Percentiles rank a stretch among this genome's conserved stretches.
These are phyloP conservation scores for Bombus cullumanus DNA, from an alignment of 1,140 invertebrate species.

Conservation along the genomic window DNA sequence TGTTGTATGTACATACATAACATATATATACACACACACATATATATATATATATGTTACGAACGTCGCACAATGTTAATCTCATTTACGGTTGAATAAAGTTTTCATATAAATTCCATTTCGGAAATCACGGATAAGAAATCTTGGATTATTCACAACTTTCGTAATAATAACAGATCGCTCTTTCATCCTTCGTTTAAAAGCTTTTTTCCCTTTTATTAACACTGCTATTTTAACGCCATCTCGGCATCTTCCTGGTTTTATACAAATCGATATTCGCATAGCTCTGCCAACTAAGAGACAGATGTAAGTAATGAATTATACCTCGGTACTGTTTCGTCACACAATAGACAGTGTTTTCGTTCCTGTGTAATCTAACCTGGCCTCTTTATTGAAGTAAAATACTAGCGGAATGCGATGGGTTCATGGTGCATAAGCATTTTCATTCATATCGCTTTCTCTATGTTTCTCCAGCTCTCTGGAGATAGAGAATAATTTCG, in stretches of 20 bases:
- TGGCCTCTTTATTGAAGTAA: constrained; percentile 25
- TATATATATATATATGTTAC: constrained; percentile 41
- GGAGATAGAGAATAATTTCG: constrained; percentile 31
- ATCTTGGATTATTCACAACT: not conserved
- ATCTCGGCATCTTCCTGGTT: not conserved
- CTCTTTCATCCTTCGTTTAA: not conserved
- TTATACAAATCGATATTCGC: not conserved
- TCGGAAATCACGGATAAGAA: not conserved
- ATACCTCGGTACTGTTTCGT: not conserved
- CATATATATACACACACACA: constrained; percentile 3
- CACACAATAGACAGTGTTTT: constrained; percentile 32
- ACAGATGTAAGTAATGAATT: constrained; percentile 10
- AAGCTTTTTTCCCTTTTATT: not conserved
- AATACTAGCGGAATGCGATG: constrained; percentile 25
- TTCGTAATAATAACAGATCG: not conserved
- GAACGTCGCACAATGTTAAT: constrained; percentile 53
- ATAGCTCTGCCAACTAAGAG: not conserved
- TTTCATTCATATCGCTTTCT: constrained; percentile 24
- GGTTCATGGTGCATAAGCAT: constrained; percentile 38
- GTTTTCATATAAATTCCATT: constrained; percentile 50
- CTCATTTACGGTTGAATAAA: constrained; percentile 55
- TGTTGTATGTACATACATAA: constrained; percentile 40
- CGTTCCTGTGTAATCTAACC: constrained; percentile 1
- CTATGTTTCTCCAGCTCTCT: not conserved
- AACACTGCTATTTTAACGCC: too few relatives aligned